These are phyloP conservation scores for Pseudochirops cupreus DNA, from an alignment of 2,797 vertebrate genomes.

Conservation along the genomic window DNA sequence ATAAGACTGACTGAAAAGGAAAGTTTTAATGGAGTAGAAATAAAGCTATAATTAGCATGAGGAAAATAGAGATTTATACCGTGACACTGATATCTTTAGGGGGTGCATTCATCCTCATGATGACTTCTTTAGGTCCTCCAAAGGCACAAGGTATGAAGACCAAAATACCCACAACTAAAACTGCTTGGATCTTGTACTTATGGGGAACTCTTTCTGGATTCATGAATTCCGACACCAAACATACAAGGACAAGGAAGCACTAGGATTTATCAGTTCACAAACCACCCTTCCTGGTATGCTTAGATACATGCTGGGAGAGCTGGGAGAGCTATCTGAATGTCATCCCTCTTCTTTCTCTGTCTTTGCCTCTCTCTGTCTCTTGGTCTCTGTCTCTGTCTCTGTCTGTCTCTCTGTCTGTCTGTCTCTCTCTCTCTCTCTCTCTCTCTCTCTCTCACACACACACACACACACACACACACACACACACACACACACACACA, in stretches of 20 bases:
- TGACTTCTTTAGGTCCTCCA: not conserved
- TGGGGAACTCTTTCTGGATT: not conserved
- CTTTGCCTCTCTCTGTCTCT: no score
- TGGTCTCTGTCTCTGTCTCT: no score
- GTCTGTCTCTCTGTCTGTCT: no score
- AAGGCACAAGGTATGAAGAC: not conserved
- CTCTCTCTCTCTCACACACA: no score
- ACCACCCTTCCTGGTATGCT: not conserved
- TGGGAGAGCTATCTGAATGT: not conserved
- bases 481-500: not conserved
- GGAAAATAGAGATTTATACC: not conserved
- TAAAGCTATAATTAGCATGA: not conserved
- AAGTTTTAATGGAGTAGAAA: not conserved
- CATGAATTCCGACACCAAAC: not conserved
- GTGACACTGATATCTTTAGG: not conserved
- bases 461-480: not conserved
- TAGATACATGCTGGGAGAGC: not conserved
- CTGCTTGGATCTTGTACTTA: not conserved
- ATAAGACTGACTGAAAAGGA: not conserved
- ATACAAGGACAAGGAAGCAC: not conserved
- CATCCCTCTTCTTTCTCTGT: not conserved
- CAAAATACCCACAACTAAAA: not conserved
- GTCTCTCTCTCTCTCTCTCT: no score
- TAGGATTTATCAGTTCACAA: not conserved
- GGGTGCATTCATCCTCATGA: not conserved